Base-by-base conservation (phyloP, 2,888 invertebrate genomes). In the Pseudoips prasinana region DNA sequence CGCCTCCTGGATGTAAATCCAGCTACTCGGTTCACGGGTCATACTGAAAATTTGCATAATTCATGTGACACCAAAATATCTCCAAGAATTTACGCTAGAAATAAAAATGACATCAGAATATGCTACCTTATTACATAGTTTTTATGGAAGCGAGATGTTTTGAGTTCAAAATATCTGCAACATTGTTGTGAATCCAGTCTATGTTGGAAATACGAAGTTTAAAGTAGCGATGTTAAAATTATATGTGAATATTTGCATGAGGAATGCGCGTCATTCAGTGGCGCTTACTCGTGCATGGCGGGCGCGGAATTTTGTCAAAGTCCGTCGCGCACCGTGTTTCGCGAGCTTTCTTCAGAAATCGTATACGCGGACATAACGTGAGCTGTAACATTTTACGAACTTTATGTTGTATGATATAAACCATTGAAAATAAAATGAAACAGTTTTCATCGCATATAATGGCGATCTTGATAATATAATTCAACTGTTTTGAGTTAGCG, bases 41-140 rank as follows among this genome's bases (percentile, higher is more conserved):
- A 75, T 72, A 70, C 58, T 60, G 52, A 56, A 64, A 64, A 77
- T 82, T 77, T 80, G 62, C 76, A 80, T 80, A 84, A 82, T 83
- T 83, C 79, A 83, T 78, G 75, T 74, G 76, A 80, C 77, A 71
- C 57, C 64, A 67, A 72, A 70, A 70, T 73, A 72, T 72, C 67
- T 68, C 62, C 56, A 73, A 77, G 73, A 79, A 78, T 81, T 73
- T 74, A 73, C 73, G 77, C 70, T 70, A 65, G 63, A 59, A 50
- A 44, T 57, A 67, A 65, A 65, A 61, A 58, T 57, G 58, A 54
- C 64, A 64, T 66, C 58, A 55, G 59, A 64, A 68, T 62, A 67
- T 61, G 49, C 54, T 45, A 49, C 35, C 44, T 63, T 53, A 60
- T 55, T 48, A 29, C 32, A 36, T 46, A 33, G 24, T 22, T 37